Evolutionary conservation across 2,888 invertebrate species (phyloP), one percentile per base, ranked within the genome.

Genomic region (Melitaea athalia): DNA sequence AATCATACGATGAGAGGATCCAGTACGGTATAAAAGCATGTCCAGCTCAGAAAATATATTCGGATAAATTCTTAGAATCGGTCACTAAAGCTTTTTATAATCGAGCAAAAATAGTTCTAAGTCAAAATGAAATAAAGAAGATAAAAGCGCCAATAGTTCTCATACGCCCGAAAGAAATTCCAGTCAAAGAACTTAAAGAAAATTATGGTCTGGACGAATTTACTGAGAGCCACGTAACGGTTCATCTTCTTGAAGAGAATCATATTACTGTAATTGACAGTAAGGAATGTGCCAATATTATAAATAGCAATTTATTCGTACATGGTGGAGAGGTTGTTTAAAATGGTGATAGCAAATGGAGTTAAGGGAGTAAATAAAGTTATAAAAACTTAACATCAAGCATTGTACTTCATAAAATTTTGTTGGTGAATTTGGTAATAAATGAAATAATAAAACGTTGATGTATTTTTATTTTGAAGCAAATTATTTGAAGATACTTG

Each of bases 171-270:
- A 94, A 94, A n/a, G 93, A 94, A 33, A 86, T 81, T 24, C 90
- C 93, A 0, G 77, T 93, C n/a, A 81, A 93, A 11, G 88, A 90
- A 0, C 81, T 94, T 3, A 94, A 94, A 62, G 94, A 95, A 45
- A 95, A 96, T 79, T 96, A 96, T 76, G 95, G 94, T 17, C 82
- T 96, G 0, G 93, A 94, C 0, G 92, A 93, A 81, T 82, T 93
- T 33, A 95, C 95, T 0, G 92, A 93, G 33, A 90, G 92, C 0
- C 89, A 90, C 3, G 92, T 96, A 0, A 92, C 93, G 0, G 88
- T 96, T 0, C 93, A 94, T 76, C 93, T 92, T 60, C 87, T 96
- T 15, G 95, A 70, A 63, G 70, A 68, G 1, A 68, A 70, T 42
- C 70, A 70, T 68, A 62, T 70, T 14, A 68, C 64, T 65, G 68